phyloP scores from a whole-genome alignment of 2,797 vertebrate genomes.

The Mastacembelus armatus region DNA sequence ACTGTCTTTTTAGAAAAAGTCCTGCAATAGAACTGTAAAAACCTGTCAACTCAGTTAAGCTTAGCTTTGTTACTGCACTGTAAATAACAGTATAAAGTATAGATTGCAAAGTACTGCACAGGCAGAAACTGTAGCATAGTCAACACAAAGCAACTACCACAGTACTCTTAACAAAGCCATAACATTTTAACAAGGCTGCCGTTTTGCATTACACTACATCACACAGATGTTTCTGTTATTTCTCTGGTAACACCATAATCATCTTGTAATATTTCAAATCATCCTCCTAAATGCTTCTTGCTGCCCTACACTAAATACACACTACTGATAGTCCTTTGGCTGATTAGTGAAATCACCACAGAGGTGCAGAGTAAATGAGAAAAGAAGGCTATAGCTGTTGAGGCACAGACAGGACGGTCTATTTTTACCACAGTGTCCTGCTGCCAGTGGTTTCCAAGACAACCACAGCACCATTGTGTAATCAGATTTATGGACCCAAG shows the following conservation, averaged over 20 bases:
- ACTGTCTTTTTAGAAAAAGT: too few species aligned
- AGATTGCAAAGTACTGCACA: too few species aligned
- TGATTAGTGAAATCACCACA: slow-evolving; percentile 41
- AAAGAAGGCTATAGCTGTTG: slow-evolving; percentile 15
- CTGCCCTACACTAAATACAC: slow-evolving; percentile 13
- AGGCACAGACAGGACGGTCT: slow-evolving; percentile 36
- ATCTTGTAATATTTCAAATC: slow-evolving; percentile 14
- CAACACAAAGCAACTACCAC: too few species aligned
- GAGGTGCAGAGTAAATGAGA: slow-evolving; percentile 27
- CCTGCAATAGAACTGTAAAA: too few species aligned
- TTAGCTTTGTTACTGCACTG: too few species aligned
- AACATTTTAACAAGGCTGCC: too few species aligned
- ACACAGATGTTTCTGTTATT: slow-evolving; percentile 30
- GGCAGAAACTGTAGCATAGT: too few species aligned
- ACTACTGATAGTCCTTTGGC: slow-evolving; percentile 17
- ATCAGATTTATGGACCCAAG: slow-evolving; percentile 33
- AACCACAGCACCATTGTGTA: slow-evolving; percentile 58
- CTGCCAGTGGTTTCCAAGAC: slow-evolving; percentile 61
- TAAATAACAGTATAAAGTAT: too few species aligned
- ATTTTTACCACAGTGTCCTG: slow-evolving; percentile 57
- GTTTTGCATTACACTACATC: slow-evolving; percentile 35
- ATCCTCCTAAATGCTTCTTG: slow-evolving; percentile 8
- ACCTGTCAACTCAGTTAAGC: too few species aligned
- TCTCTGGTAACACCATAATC: slow-evolving; percentile 7
- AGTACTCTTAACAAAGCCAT: too few species aligned